Conservation (phyloP, 2,113 vertebrate genomes). For the Rhinopithecus roxellana region DNA sequence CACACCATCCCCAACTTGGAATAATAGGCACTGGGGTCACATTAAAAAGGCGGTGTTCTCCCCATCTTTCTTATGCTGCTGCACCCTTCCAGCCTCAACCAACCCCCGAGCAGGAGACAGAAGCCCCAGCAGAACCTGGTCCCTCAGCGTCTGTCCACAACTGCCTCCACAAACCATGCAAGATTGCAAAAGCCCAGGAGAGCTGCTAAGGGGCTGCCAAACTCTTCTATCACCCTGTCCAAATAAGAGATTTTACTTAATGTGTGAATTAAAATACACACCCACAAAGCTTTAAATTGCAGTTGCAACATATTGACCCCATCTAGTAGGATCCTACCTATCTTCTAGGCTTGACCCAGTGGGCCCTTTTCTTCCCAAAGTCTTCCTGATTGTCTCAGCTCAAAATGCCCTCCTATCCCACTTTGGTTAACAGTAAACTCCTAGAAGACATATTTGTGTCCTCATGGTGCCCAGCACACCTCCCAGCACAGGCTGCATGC, state of each 20-base stretch:
- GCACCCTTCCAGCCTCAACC: not conserved
- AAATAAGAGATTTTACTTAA: not conserved
- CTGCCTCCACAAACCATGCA: not conserved
- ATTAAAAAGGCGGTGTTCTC: not conserved
- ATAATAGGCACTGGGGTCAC: not conserved
- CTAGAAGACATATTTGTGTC: not conserved
- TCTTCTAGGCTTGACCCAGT: not conserved
- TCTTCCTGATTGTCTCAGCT: not conserved
- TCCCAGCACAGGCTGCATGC: not conserved
- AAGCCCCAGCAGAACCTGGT: not conserved
- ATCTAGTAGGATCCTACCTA: not conserved
- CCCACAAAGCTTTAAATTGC: not conserved
- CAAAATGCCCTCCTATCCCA: not conserved
- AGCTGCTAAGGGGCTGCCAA: not conserved
- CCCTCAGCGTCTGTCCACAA: not conserved
- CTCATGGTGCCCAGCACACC: not conserved
- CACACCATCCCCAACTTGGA: not conserved
- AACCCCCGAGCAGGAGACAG: not conserved
- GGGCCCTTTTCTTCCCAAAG: not conserved
- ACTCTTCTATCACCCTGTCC: not conserved
- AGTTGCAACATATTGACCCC: not conserved
- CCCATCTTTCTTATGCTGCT: not conserved
- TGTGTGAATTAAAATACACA: not conserved
- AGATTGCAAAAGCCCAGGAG: not conserved
- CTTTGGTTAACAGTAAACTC: not conserved